Percentiles rank a stretch among this genome's conserved stretches.
phyloP scores from a whole-genome alignment of 2,888 invertebrate species.

The Cryptus viduatorius region DNA sequence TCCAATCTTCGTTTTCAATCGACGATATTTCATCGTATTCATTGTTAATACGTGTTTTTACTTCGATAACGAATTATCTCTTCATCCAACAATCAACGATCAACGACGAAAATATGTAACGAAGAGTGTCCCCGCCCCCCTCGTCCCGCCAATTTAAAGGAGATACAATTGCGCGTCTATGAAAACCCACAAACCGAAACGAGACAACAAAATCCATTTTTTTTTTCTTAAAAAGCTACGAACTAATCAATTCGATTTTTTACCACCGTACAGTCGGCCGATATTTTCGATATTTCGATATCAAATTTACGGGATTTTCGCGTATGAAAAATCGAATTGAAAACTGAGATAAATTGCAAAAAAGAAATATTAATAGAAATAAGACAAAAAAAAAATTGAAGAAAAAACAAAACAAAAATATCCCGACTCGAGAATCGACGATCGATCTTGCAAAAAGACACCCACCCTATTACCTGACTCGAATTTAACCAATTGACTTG shows the following conservation, averaged over 20 bases:
- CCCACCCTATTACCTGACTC: slow-evolving; percentile 55
- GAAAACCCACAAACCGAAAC: not conserved
- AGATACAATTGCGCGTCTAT: slow-evolving; percentile 19
- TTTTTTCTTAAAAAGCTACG: too few species aligned
- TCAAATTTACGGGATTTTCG: not conserved
- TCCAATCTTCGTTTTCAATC: slow-evolving; percentile 65
- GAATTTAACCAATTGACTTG: slow-evolving; percentile 68
- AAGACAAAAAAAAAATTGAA: slow-evolving; percentile 32
- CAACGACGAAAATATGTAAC: slow-evolving; percentile 14
- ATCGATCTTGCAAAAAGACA: slow-evolving; percentile 46
- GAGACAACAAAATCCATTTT: too few species aligned
- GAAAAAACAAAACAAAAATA: slow-evolving; percentile 23
- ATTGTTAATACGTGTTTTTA: slow-evolving; percentile 60
- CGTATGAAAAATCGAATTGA: slow-evolving; percentile 19
- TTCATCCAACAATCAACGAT: not conserved
- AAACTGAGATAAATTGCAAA: slow-evolving; percentile 9
- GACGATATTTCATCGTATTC: slow-evolving; percentile 61
- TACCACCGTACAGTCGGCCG: too few species aligned
- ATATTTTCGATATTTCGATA: too few species aligned
- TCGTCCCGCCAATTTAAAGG: not conserved
- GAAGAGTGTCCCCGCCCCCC: not conserved
- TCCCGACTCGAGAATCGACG: slow-evolving; percentile 49
- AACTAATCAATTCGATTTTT: too few species aligned
- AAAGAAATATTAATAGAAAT: slow-evolving; percentile 29
- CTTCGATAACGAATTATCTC: slow-evolving; percentile 23